Conservation (phyloP, 2,113 vertebrate species). For the Archocentrus centrarchus region DNA sequence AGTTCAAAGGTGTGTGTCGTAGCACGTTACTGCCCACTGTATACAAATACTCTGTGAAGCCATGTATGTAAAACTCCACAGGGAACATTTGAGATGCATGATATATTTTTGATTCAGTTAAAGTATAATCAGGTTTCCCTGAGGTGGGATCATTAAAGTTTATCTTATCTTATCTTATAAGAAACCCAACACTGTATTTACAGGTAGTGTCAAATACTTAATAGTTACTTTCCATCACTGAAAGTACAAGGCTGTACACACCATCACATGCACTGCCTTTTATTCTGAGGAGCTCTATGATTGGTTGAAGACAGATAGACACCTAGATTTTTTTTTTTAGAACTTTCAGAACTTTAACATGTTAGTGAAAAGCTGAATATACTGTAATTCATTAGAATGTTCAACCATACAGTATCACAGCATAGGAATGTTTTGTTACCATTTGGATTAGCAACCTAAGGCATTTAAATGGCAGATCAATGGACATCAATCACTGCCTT, state of each 20-base stretch:
- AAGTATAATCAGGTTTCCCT: neutral
- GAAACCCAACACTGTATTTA: conserved; percentile 6
- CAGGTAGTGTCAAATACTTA: neutral
- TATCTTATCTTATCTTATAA: neutral
- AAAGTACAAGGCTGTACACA: neutral
- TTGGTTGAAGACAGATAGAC: neutral
- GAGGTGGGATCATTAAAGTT: too few relatives aligned
- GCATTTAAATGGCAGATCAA: neutral
- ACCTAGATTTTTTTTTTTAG: neutral
- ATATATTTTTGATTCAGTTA: conserved; percentile 1
- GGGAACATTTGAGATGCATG: neutral
- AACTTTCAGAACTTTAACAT: neutral
- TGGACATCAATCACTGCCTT: neutral
- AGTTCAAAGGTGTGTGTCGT: too few relatives aligned
- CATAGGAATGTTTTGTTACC: neutral
- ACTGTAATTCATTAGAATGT: neutral
- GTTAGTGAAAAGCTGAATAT: neutral
- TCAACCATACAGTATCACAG: neutral
- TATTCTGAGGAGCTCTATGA: neutral
- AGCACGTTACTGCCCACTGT: too few relatives aligned
- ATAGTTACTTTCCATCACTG: neutral
- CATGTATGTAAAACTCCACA: too few relatives aligned
- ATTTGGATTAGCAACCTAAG: neutral
- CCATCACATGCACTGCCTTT: neutral
- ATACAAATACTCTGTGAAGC: too few relatives aligned